These are phyloP conservation scores for Trisateles emortualis DNA, from an alignment of 2,888 invertebrate genomes.

Conservation along the genomic window DNA sequence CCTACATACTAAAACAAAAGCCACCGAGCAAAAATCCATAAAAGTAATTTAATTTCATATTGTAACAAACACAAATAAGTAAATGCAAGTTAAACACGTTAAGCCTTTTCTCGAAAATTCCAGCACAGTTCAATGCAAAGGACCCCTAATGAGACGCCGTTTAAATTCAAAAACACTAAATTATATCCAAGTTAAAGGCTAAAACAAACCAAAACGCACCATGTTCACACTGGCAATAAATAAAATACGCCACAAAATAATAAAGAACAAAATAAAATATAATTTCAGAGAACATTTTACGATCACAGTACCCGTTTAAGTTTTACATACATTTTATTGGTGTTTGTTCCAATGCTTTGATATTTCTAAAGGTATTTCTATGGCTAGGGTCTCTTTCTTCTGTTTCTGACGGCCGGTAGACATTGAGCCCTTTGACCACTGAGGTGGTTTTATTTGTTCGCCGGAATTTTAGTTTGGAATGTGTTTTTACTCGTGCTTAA, in stretches of 20 bases:
- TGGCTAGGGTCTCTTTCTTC: conserved; percentile 40
- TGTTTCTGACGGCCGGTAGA: conserved; percentile 21
- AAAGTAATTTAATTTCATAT: neutral
- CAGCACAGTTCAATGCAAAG: neutral
- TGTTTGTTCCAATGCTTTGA: conserved; percentile 48
- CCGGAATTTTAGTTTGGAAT: neutral
- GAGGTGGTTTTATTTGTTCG: neutral
- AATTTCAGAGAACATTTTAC: conserved; percentile 42
- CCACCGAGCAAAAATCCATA: neutral
- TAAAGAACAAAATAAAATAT: conserved; percentile 47
- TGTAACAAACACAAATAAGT: neutral
- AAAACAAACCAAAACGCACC: conserved; percentile 31
- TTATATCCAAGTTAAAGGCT: conserved; percentile 27
- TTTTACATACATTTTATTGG: conserved; percentile 51
- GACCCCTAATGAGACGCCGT: conserved; percentile 34
- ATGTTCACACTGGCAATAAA: conserved; percentile 38
- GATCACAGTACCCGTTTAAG: conserved; percentile 39
- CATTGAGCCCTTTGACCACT: conserved; percentile 34
- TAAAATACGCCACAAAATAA: conserved; percentile 37
- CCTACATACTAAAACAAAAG: too few species aligned
- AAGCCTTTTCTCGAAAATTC: conserved; percentile 1
- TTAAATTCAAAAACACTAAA: conserved; percentile 36
- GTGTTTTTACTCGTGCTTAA: neutral
- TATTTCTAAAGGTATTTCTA: conserved; percentile 49
- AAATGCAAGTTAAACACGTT: neutral